Evolutionary conservation across 1,140 invertebrate species (phyloP), one percentile per base, ranked within the genome.

Genomic region (Hypsibius dujardini): DNA sequence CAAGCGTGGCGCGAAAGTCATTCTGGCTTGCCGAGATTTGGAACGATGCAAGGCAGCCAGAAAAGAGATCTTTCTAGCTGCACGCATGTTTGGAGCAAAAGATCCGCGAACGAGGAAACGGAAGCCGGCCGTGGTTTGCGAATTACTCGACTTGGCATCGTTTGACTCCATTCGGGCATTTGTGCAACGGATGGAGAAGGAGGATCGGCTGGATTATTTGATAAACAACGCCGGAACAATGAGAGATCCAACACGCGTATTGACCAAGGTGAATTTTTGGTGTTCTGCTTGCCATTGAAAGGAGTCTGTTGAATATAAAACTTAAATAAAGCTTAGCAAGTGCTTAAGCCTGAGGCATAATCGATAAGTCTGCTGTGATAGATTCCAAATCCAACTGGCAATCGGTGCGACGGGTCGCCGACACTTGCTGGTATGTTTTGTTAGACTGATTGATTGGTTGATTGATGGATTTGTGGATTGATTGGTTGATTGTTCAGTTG

Each of bases 141-240:
- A 70, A 70, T 3, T 7, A 14, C 88, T 82, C 40, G 89, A 94
- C 80, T 83, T 93, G 71, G 83, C 88, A 71, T 90, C 87, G 15
- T 82, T 87, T 72, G 79, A 85, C 71, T 92, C 90, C 59, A 85
- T 93, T 71, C 79, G 84, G 62, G 76, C 84, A 28, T 93, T 93
- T 84, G 88, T 84, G 0, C 76, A 85, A 78, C 76, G 79, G 1
- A 81, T 85, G 62, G 74, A 79, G 77, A 87, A 89, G 77, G 83
- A 90, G 78, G 76, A 83, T 0, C 76, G 83, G 46, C 77, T 95
- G 1, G 83, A 95, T 80, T 82, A 93, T 47, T 81, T 95, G 50
- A 86, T 96, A 70, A 94, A 95, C 77, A 96, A 95, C 81, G 92
- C 90, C 15, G 90, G 87, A 1, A 60, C 62, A 42, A 67, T 67